Percentiles rank a stretch among this genome's conserved stretches.
phyloP scores from a whole-genome alignment of 1,140 invertebrate species.

The Homarus americanus region DNA sequence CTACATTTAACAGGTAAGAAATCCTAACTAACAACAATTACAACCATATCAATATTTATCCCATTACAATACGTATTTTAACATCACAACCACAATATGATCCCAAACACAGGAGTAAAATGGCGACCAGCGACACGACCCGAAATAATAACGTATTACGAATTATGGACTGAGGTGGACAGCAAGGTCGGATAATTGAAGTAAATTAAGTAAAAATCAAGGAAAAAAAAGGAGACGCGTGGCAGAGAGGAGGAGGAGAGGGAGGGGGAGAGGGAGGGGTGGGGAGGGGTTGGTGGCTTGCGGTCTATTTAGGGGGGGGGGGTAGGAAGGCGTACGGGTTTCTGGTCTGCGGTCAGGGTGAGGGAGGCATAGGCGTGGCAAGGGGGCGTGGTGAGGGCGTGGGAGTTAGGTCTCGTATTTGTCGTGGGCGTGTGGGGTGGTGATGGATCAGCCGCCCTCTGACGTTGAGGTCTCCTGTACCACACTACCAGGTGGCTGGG shows the following conservation, averaged over 20 bases:
- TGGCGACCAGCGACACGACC: too few relatives aligned
- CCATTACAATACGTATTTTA: too few relatives aligned
- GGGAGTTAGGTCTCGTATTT: constrained; percentile 31
- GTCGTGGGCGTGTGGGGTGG: constrained; percentile 41
- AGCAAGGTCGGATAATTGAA: constrained; percentile 33
- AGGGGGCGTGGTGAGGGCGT: constrained; percentile 18
- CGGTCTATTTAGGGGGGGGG: not conserved
- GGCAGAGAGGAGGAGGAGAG: constrained; percentile 15
- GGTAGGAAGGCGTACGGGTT: not conserved
- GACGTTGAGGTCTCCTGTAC: not conserved
- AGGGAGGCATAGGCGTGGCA: constrained; percentile 1
- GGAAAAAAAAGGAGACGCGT: constrained; percentile 28
- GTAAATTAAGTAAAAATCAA: constrained; percentile 42
- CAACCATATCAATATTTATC: too few relatives aligned
- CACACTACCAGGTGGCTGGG: constrained; percentile 11
- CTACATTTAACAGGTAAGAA: too few relatives aligned
- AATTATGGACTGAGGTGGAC: constrained; percentile 31
- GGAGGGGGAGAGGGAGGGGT: not conserved
- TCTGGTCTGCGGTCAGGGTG: constrained; percentile 36
- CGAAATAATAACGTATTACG: too few relatives aligned
- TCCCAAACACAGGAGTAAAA: too few relatives aligned
- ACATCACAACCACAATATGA: too few relatives aligned
- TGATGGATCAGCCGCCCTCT: too few relatives aligned
- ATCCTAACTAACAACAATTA: too few relatives aligned
- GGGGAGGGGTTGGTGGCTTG: constrained; percentile 6